Conservation (phyloP, 2,797 vertebrate species). For the Sebastolobus alascanus region DNA sequence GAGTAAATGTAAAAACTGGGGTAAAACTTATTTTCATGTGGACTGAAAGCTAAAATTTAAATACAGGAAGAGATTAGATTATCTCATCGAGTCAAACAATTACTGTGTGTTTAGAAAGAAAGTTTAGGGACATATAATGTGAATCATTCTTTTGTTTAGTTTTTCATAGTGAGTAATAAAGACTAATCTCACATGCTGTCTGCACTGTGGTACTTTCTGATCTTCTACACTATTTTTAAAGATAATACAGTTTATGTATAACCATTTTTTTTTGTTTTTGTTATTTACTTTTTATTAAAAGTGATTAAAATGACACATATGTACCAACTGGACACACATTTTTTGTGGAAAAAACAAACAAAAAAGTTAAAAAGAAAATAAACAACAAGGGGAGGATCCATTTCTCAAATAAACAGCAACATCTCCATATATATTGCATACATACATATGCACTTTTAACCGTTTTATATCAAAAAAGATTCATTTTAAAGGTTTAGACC, state of each 20-base stretch:
- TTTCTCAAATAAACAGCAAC: too few species aligned
- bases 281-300: too few species aligned
- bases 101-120: neutral
- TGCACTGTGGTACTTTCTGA: neutral
- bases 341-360: too few species aligned
- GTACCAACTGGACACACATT: too few species aligned
- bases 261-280: rapidly evolving
- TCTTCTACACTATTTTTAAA: neutral
- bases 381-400: too few species aligned
- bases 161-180: conserved; percentile 22
- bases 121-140: neutral
- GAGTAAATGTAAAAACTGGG: neutral
- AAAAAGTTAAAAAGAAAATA: too few species aligned
- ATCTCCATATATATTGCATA: too few species aligned
- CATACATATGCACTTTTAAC: too few species aligned
- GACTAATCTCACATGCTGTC: neutral
- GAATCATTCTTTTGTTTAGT: conserved; percentile 19
- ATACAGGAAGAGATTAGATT: neutral
- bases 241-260: too few species aligned
- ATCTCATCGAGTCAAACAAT: neutral
- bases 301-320: too few species aligned
- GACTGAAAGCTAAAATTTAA: neutral
- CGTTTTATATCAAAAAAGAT: neutral
- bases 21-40: neutral
- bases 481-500: neutral